Conservation (phyloP, 2,888 invertebrate species). For the Gortyna flavago region DNA sequence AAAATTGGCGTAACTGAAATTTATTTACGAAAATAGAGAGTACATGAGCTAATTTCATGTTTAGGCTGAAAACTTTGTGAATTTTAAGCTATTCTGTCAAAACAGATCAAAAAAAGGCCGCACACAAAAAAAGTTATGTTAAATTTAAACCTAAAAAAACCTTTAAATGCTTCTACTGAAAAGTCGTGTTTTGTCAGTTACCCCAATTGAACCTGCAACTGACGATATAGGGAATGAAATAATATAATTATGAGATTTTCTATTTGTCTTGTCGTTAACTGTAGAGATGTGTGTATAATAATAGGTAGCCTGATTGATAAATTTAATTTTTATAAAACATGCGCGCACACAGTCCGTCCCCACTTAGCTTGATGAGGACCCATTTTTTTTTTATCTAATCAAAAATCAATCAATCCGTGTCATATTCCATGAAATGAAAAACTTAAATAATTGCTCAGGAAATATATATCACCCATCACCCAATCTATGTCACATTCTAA, state of each 20-base stretch:
- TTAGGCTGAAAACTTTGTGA: too few species aligned
- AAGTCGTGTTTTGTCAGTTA: too few species aligned
- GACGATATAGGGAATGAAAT: too few species aligned
- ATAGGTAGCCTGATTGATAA: not conserved
- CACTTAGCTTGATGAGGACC: not conserved
- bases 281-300: not conserved
- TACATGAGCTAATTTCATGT: too few species aligned
- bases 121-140: too few species aligned
- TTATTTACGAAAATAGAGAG: too few species aligned
- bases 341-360: rapidly evolving
- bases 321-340: not conserved
- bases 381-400: not conserved
- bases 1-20: too few species aligned
- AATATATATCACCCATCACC: not conserved
- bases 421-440: not conserved
- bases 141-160: too few species aligned
- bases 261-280: not conserved
- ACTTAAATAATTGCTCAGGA: not conserved
- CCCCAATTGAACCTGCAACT: too few species aligned
- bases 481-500: not conserved
- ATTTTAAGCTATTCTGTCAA: too few species aligned
- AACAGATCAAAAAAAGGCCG: too few species aligned
- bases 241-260: not conserved
- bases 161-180: too few species aligned
- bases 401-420: slow-evolving; percentile 3